A percentile compares a stretch with the other conserved stretches of the same genome.
phyloP scores from a whole-genome alignment of 2,113 vertebrate genomes.

The Asarcornis scutulata region DNA sequence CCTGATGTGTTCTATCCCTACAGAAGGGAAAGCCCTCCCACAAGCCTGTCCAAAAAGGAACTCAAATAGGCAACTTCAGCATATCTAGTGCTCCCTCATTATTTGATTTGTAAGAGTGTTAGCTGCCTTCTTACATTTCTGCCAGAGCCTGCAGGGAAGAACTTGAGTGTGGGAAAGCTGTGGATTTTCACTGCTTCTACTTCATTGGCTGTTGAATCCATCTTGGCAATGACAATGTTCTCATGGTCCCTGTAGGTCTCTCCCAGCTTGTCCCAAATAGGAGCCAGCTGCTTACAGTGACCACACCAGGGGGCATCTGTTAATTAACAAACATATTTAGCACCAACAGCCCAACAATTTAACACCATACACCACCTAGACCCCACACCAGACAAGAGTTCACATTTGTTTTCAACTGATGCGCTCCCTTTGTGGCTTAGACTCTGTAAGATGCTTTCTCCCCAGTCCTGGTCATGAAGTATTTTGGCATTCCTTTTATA shows the following conservation, averaged over 20 bases:
- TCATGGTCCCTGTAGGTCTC: constrained; percentile 88
- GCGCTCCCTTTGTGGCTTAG: too few relatives aligned
- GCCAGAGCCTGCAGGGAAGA: constrained; percentile 90
- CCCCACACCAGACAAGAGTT: neutral
- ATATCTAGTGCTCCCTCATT: neutral
- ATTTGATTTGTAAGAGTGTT: fast-evolving
- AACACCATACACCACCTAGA: neutral
- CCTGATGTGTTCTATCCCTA: neutral
- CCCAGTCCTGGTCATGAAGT: neutral
- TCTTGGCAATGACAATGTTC: constrained; percentile 90
- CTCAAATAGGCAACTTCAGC: neutral
- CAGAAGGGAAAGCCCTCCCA: neutral
- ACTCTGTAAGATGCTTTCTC: neutral
- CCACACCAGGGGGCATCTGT: constrained; percentile 98
- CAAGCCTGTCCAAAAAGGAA: neutral
- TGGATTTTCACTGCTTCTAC: constrained; percentile 94
- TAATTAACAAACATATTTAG: neutral
- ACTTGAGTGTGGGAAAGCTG: constrained; percentile 97
- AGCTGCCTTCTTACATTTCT: constrained; percentile 77
- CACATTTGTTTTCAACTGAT: neutral
- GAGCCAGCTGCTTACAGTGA: constrained; percentile 97
- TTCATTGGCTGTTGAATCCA: constrained; percentile 97
- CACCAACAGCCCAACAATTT: neutral
- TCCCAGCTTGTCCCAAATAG: constrained; percentile 96
- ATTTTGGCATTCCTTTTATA: neutral